phyloP scores from a whole-genome alignment of 2,113 vertebrate species.

The Pantherophis guttatus region DNA sequence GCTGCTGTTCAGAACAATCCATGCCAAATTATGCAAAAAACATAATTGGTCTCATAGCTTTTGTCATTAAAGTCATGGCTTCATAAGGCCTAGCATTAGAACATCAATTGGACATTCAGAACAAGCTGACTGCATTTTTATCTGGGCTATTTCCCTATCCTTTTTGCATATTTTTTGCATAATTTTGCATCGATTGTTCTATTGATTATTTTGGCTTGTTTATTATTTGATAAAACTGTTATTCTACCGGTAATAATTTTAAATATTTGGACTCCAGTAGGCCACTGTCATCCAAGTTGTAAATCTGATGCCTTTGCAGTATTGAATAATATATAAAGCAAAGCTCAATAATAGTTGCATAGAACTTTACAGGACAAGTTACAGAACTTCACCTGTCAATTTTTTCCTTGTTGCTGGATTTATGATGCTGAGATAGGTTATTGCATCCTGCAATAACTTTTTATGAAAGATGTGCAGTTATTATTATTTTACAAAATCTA shows the following conservation, averaged over 20 bases:
- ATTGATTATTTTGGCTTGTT: background rate
- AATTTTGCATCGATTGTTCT: too few species aligned
- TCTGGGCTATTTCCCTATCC: background rate
- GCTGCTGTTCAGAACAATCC: background rate
- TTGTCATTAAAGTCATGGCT: background rate
- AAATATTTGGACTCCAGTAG: slow-evolving; percentile 13
- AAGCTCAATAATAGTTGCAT: slow-evolving; percentile 52
- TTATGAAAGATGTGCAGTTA: slow-evolving; percentile 64
- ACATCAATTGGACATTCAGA: background rate
- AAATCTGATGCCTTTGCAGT: slow-evolving; percentile 38
- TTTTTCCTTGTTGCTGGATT: background rate
- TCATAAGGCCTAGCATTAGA: background rate
- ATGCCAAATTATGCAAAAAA: background rate
- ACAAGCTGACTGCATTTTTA: background rate
- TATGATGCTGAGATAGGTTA: slow-evolving; percentile 13
- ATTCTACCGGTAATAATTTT: background rate
- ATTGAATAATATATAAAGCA: slow-evolving; percentile 56
- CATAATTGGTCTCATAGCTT: background rate
- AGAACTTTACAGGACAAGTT: background rate
- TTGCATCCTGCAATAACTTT: slow-evolving; percentile 50
- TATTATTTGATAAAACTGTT: background rate
- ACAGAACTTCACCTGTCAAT: background rate
- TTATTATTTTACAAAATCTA: slow-evolving; percentile 55
- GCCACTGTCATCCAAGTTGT: slow-evolving; percentile 36
- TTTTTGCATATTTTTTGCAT: background rate